Evolutionary conservation across 92 coral and sea anemone species (phyloP).

Genomic region (Zoanthus gigantus): DNA sequence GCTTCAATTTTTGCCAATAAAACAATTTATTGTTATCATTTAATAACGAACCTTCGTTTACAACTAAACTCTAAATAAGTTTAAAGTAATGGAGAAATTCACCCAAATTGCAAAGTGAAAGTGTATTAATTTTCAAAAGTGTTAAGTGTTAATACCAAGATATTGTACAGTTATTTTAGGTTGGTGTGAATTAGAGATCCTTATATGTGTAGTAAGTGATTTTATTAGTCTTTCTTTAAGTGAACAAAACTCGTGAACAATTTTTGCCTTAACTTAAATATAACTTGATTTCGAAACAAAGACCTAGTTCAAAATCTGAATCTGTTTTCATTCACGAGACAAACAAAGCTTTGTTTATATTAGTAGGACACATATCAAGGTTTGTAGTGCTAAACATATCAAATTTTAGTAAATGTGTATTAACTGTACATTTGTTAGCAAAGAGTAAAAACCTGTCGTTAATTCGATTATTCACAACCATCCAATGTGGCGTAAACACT

Average conservation of each 20-base stretch:
- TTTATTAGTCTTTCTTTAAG: not conserved
- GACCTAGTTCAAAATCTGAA: not conserved
- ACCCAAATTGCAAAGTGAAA: not conserved
- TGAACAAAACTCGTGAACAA: not conserved
- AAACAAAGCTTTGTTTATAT: conserved; percentile 17
- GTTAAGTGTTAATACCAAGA: not conserved
- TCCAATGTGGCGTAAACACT: not conserved
- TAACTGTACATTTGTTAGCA: not conserved
- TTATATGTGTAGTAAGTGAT: not conserved
- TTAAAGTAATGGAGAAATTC: not conserved
- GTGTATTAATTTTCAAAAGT: not conserved
- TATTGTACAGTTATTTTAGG: not conserved
- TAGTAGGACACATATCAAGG: not conserved
- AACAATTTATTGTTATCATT: not conserved
- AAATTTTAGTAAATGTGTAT: not conserved
- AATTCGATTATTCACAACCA: not conserved
- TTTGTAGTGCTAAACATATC: conserved; percentile 32
- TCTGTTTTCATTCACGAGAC: not conserved
- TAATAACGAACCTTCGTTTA: not conserved
- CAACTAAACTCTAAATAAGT: not conserved
- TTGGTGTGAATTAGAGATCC: not conserved
- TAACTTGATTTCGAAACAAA: not conserved
- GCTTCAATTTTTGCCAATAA: not conserved
- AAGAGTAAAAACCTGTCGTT: not conserved
- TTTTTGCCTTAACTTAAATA: not conserved